These are phyloP conservation scores for Campaea margaritaria DNA, from an alignment of 2,888 invertebrate species.

Conservation along the genomic window DNA sequence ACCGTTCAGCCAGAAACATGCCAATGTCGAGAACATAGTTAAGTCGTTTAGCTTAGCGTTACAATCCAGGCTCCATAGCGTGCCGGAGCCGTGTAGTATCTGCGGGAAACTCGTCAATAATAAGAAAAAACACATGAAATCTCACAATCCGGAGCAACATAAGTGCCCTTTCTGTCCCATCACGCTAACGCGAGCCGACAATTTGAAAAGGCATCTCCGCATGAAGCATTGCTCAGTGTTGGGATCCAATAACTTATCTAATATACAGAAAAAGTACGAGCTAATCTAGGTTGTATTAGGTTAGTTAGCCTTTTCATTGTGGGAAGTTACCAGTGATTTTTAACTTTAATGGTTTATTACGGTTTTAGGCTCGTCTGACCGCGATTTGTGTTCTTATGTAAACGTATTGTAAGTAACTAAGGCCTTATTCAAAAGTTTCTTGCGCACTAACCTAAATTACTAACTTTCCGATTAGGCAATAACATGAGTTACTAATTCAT, in stretches of 20 bases:
- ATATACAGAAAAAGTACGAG: constrained; percentile 72
- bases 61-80: constrained; percentile 44
- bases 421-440: constrained; percentile 19
- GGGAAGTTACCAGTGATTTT: constrained; percentile 22
- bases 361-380: constrained; percentile 10
- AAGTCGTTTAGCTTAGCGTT: constrained; percentile 70
- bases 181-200: constrained; percentile 87
- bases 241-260: constrained; percentile 68
- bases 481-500: constrained; percentile 44
- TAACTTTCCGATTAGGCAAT: constrained; percentile 29
- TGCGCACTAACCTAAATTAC: constrained; percentile 30
- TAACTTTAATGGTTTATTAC: constrained; percentile 6
- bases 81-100: constrained; percentile 85
- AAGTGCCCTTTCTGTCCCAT: constrained; percentile 87
- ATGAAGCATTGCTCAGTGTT: constrained; percentile 85
- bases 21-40: constrained; percentile 72
- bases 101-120: constrained; percentile 88
- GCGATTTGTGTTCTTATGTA: constrained; percentile 20
- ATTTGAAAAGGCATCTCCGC: constrained; percentile 88
- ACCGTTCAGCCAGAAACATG: constrained; percentile 66
- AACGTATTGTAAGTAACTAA: constrained; percentile 4
- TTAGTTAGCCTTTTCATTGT: not conserved
- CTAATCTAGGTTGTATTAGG: constrained; percentile 42
- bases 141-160: constrained; percentile 87
- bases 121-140: constrained; percentile 88